These are phyloP conservation scores for Varanus komodoensis DNA, from an alignment of 2,113 vertebrate genomes.

Conservation along the genomic window DNA sequence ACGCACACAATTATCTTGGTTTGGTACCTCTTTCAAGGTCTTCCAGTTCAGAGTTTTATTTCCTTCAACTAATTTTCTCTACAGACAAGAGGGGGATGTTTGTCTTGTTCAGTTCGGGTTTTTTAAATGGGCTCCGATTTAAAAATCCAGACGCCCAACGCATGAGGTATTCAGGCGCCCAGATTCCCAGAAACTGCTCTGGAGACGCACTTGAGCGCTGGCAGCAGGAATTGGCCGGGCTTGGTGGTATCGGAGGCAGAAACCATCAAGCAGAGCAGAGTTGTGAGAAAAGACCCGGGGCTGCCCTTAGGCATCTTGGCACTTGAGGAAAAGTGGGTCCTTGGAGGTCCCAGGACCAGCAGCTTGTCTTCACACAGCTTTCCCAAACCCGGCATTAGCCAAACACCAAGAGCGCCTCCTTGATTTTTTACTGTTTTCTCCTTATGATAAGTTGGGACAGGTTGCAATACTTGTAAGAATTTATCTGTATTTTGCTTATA, in stretches of 20 bases:
- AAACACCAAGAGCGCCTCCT: not conserved
- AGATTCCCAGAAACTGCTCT: not conserved
- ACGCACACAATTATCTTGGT: not conserved
- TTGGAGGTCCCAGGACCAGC: not conserved
- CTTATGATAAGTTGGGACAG: no score
- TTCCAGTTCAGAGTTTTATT: not conserved
- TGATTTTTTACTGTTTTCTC: not conserved
- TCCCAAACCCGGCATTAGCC: not conserved
- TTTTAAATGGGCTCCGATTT: not conserved
- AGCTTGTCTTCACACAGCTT: not conserved
- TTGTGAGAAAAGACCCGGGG: not conserved
- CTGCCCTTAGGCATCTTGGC: not conserved
- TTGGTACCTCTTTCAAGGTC: not conserved
- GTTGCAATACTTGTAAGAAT: not conserved
- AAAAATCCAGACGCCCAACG: not conserved
- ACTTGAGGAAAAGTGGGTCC: not conserved
- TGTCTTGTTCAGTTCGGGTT: no score
- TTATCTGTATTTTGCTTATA: not conserved
- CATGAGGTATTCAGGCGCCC: not conserved
- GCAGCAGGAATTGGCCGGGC: not conserved
- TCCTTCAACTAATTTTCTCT: not conserved
- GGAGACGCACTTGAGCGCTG: not conserved
- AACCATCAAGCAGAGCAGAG: not conserved
- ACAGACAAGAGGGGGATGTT: not conserved
- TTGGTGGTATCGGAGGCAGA: not conserved